Base-by-base conservation (phyloP, 2,113 vertebrate species). In the Abramis brama region DNA sequence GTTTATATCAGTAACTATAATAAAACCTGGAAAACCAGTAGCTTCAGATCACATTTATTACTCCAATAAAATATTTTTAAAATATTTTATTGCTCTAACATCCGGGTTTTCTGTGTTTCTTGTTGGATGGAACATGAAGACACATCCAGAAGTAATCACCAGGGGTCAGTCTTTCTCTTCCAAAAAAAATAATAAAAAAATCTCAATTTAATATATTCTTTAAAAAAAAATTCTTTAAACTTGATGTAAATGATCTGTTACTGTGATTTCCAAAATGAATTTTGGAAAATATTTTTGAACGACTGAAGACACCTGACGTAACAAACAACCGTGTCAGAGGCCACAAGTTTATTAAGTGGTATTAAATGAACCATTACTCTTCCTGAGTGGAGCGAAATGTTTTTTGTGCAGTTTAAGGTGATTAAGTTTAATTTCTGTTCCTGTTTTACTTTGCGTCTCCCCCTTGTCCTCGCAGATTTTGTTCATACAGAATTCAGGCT, bases 141-240 rank as follows among this genome's bases (percentile, higher is more conserved):
- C 74, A 79, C 52, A 82, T 88, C 45, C 43, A 83, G 2, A 76
- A 85, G 7, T 66, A 43, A 43, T 79, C 90, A 87, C 80, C 73
- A 91, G 90, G 36, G 83, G 86, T 50, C 81, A 50, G 47, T 75
- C 33, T 89, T 86, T 86, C 30, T 76, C 84, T 80, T 85, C n/a
- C 39, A 84, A 76, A 66, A 27, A 1, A 6, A 85, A 57, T n/a
- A 64, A 27, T 30, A 75, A 52, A 30, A 33, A 23, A 2, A 6
- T 13, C 15, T 7, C n/a, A 21, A 39, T 25, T 27, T 45, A 2
- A 47, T 27, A 4, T 27, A 76, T 76, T 76, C 36, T 73, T 11
- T 70, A 47, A 4, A 33, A 47, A 9, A 19, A 52, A 75, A 52
- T 19, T 52, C 2, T 30, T 52, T 76, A 1, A 19, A 0, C 33